These are phyloP conservation scores for Camponotus fellah DNA, from an alignment of 2,888 invertebrate genomes.

Conservation along the genomic window DNA sequence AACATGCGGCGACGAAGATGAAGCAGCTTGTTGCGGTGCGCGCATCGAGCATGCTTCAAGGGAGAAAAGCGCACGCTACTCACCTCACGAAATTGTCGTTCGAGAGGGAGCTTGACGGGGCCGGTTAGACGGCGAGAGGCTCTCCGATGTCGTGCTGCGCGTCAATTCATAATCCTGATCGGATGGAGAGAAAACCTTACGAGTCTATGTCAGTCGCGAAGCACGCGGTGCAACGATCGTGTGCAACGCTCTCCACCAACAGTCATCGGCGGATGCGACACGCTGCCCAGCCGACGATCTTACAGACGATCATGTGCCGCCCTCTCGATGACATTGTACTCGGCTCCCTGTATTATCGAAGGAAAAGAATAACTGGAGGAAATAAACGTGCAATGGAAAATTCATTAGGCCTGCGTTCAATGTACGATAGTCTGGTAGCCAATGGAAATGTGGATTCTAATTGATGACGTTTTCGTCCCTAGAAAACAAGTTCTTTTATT, in stretches of 20 bases:
- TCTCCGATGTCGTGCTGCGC: slow-evolving; percentile 20
- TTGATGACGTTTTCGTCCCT: background rate
- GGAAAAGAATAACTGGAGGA: background rate
- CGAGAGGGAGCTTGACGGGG: background rate
- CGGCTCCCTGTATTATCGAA: background rate
- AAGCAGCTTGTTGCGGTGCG: slow-evolving; percentile 66
- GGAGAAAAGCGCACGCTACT: background rate
- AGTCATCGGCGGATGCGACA: slow-evolving; percentile 5
- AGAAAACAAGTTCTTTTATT: background rate
- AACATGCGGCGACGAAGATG: slow-evolving; percentile 52
- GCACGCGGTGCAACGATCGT: slow-evolving; percentile 11
- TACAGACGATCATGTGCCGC: slow-evolving; percentile 22
- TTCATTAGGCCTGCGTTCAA: background rate
- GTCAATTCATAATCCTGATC: slow-evolving; percentile 44
- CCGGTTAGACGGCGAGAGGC: slow-evolving; percentile 6
- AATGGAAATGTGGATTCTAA: background rate
- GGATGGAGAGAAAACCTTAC: background rate
- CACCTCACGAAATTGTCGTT: slow-evolving; percentile 22
- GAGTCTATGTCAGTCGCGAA: background rate
- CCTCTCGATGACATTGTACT: slow-evolving; percentile 17
- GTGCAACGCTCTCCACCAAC: slow-evolving; percentile 15
- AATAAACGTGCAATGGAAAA: background rate
- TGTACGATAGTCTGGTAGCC: background rate
- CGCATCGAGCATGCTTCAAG: slow-evolving; percentile 61
- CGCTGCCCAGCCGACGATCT: slow-evolving; percentile 6